A percentile compares a stretch with the other conserved stretches of the same genome.
Evolutionary conservation across 2,797 vertebrate species (phyloP).

Genomic region (Notoglanidium macrostoma): DNA sequence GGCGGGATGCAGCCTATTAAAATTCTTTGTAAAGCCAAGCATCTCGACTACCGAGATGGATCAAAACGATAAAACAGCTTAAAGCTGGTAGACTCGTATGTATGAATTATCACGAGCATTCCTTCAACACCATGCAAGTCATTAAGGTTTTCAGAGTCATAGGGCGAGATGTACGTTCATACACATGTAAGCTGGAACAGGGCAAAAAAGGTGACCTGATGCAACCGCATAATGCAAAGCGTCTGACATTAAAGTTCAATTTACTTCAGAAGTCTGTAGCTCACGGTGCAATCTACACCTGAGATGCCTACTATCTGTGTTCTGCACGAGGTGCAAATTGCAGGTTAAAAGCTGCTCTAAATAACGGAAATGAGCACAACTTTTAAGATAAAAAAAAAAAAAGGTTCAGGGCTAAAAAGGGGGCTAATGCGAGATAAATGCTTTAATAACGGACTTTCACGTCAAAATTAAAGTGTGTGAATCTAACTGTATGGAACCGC

Average conservation of each 20-base stretch:
- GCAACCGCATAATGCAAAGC: not conserved
- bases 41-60: conserved; percentile 63
- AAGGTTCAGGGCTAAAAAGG: not conserved
- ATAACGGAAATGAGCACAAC: not conserved
- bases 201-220: not conserved
- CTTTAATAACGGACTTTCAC: no score
- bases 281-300: not conserved
- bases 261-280: not conserved
- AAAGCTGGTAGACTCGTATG: not conserved
- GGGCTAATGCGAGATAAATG: not conserved
- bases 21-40: conserved; percentile 46
- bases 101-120: not conserved
- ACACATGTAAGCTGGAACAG: not conserved
- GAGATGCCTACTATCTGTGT: not conserved
- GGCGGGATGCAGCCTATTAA: conserved; percentile 66
- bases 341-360: not conserved
- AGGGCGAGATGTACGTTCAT: not conserved
- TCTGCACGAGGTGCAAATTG: not conserved
- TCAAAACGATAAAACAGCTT: conserved; percentile 58
- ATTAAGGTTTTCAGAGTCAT: not conserved
- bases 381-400: not conserved
- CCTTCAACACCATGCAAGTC: not conserved
- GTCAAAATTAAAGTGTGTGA: not conserved
- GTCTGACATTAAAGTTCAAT: not conserved
- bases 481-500: not conserved